Evolutionary conservation across 2,888 invertebrate genomes (phyloP).

Genomic region (Pogonocherus hispidulus): DNA sequence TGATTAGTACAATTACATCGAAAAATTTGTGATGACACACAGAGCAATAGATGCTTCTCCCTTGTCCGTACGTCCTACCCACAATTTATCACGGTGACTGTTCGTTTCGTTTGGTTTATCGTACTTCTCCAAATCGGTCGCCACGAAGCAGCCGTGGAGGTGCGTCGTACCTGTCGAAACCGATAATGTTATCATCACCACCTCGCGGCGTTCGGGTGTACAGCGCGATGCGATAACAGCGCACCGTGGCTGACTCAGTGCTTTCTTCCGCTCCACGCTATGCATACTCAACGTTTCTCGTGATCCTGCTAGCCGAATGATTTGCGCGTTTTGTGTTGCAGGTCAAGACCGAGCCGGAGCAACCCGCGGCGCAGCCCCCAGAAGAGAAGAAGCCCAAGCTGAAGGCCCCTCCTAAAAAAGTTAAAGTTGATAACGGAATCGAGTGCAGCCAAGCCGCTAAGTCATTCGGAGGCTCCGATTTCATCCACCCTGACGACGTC

Average conservation of each 20-base stretch:
- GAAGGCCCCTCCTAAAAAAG: constrained; percentile 42
- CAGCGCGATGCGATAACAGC: constrained; percentile 44
- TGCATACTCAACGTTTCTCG: constrained; percentile 8
- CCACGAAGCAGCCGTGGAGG: constrained; percentile 45
- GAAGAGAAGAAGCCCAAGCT: constrained; percentile 47
- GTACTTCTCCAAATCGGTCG: no score
- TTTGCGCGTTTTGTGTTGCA: constrained; percentile 55
- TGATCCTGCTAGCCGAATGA: constrained; percentile 8
- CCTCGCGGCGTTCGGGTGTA: constrained; percentile 40
- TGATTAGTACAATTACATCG: constrained; percentile 33
- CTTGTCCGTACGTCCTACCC: no score
- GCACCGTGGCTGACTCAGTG: constrained; percentile 53
- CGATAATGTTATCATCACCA: constrained; percentile 47
- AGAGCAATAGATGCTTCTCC: constrained; percentile 1
- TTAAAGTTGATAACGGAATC: constrained; percentile 43
- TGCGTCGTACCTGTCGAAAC: constrained; percentile 56
- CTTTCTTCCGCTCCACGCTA: constrained; percentile 34
- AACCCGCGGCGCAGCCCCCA: constrained; percentile 27
- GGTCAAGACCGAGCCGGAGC: constrained; percentile 54
- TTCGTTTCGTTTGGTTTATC: constrained; percentile 36
- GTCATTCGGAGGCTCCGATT: constrained; percentile 68
- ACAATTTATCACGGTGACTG: neutral
- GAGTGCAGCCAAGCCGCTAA: constrained; percentile 47
- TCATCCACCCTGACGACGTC: constrained; percentile 69
- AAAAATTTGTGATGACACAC: constrained; percentile 24